phyloP scores from a whole-genome alignment of 2,797 vertebrate species.

The Clarias laeviceps region DNA sequence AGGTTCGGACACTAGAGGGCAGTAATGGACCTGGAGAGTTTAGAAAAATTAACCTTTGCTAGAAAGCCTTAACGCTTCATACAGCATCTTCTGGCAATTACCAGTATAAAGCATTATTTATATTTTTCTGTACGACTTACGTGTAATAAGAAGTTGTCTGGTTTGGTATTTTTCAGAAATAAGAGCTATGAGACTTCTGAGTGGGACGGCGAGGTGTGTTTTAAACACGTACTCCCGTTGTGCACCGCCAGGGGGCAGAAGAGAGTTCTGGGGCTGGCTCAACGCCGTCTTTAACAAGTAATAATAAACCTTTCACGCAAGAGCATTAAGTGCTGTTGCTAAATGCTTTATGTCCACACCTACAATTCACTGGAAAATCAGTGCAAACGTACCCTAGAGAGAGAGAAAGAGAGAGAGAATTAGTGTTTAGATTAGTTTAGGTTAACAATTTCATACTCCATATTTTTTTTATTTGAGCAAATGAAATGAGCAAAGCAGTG shows the following conservation, averaged over 20 bases:
- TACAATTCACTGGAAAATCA: neutral
- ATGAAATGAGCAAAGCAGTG: neutral
- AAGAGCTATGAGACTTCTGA: conserved; percentile 73
- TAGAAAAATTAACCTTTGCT: neutral
- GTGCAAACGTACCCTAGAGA: neutral
- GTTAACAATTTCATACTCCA: neutral
- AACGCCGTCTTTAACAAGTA: conserved; percentile 97
- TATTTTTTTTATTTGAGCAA: neutral
- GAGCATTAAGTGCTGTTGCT: neutral
- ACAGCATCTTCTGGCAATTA: neutral
- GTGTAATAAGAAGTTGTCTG: neutral
- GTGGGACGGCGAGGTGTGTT: conserved; percentile 55
- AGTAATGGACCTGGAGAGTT: neutral
- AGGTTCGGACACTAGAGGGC: neutral
- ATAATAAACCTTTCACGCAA: conserved; percentile 47
- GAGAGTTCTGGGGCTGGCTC: conserved; percentile 93
- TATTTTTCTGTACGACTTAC: neutral
- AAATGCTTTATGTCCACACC: neutral
- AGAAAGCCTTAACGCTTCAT: neutral
- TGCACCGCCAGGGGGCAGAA: conserved; percentile 56
- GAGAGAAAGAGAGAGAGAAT: too few relatives aligned
- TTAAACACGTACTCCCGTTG: conserved; percentile 41
- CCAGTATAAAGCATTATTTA: neutral
- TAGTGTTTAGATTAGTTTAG: neutral
- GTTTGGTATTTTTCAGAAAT: neutral